Evolutionary conservation across 2,888 invertebrate genomes (phyloP), one percentile per base, ranked within the genome.

Genomic region (Crossocerus cetratus): DNA sequence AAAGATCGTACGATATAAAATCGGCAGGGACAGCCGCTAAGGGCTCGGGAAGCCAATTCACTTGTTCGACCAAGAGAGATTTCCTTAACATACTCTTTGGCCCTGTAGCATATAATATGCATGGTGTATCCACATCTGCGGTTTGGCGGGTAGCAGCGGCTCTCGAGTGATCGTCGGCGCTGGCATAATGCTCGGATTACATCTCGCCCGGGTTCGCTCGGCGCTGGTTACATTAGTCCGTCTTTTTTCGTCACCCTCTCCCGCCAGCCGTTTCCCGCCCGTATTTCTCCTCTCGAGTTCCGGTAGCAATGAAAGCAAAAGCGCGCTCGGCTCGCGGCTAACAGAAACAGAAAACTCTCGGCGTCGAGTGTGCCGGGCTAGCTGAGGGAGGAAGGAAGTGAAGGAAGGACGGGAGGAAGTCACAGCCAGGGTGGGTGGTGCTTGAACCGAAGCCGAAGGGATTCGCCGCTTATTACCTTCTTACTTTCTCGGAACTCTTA

Each of bases 381-480:
- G 11, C 2, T 2, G 3, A 54, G 21, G 14, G 55, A 22, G 13
- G 5, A 20, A 55, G 49, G 49, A n/a, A 49, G 4, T 16, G 49
- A 18, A 22, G 16, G 55, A 22, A 18, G 18, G 22, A 55, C 4
- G 22, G 13, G 20, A 55, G 22, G 55, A 55, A 22, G 20, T 22
- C 20, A 20, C 20, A 8, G 32, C 11, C 32, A 11, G 8, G 32
- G 1, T 32, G 32, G 55, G 16, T 22, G 55, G 22, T 18, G 22
- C 20, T 22, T 18, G 22, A 55, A 55, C 16, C 65, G 45, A 22
- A 23, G 55, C 21, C 49, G 55, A 58, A 65, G 69, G 45, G 49
- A 32, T 57, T 44, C 57, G 44, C 53, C 49, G 49, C 72, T 72
- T 72, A 72, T 76, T 74, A 76, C 66, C 69, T 67, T 70, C 53